Evolutionary conservation across 2,888 invertebrate species (phyloP), one percentile per base, ranked within the genome.

Genomic region (Desoria tigrina): DNA sequence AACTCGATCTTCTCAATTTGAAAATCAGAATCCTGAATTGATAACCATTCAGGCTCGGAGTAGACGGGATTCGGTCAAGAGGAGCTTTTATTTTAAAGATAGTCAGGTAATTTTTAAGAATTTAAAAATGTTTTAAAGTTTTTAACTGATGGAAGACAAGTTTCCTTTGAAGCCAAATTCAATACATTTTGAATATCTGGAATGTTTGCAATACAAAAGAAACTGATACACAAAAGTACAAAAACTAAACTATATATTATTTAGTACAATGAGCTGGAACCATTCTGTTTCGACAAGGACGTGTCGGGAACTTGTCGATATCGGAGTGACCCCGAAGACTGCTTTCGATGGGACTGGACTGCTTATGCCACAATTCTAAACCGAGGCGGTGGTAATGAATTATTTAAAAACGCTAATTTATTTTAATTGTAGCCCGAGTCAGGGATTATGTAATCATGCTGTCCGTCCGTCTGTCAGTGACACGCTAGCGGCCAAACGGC

Each of bases 231-330:
- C 26, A 6, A 11, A 32, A 32, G 4, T 4, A 45, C n/a, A 45
- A 45, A 16, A 45, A 21, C 45, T 21, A 77, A 9, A 42, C 21
- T 57, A 21, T 53, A 51, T 61, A 50, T 32, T 32, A 32, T 24
- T 18, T 11, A 53, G 27, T 56, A 51, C 27, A 42, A 61, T 1
- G 37, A 27, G 11, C 55, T 55, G 2, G 63, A 57, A 3, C 68
- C 73, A 1, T 65, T 74, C 32, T 75, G 75, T 39, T 72, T 66
- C 27, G 76, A 76, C 42, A 64, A 74, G 16, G 72, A 74, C 50
- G 76, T 76, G 3, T 64, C 63, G 6, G 74, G 74, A 11, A 76
- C 72, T 18, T 76, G 76, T 51, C 61, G 74, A 4, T 76, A 76
- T 39, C 66, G 76, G 26, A 66, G 68, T 2, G 65, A 73, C 53